phyloP scores from a whole-genome alignment of 2,888 invertebrate genomes.

The Hydrotaea cyrtoneurina region DNA sequence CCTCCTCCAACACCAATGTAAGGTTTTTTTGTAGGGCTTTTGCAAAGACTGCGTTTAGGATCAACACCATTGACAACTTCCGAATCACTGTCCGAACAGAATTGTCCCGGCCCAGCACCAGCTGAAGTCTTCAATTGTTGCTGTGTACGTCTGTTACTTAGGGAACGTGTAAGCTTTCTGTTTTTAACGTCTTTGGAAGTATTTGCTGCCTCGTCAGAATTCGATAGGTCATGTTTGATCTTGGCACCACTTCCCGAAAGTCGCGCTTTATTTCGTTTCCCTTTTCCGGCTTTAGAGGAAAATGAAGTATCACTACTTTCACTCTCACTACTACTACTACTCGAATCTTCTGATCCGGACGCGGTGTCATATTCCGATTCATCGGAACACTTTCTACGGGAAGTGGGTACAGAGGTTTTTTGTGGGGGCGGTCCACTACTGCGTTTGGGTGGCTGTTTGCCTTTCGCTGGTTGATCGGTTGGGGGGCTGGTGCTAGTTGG shows the following conservation, averaged over 20 bases:
- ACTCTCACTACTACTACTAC: conserved; percentile 79
- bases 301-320: conserved; percentile 66
- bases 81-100: conserved; percentile 77
- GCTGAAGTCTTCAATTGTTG: conserved; percentile 81
- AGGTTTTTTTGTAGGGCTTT: conserved; percentile 85
- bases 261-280: conserved; percentile 44
- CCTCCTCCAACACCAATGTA: conserved; percentile 69
- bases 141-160: conserved; percentile 86
- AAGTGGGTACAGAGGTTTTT: not conserved
- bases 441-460: conserved; percentile 53
- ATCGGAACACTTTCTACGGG: conserved; percentile 60
- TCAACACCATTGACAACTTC: conserved; percentile 78
- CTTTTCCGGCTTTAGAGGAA: conserved; percentile 56
- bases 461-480: conserved; percentile 40
- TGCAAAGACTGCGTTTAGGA: conserved; percentile 82
- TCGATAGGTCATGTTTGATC: conserved; percentile 52
- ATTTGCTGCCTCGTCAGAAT: conserved; percentile 74
- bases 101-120: conserved; percentile 75
- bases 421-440: conserved; percentile 34
- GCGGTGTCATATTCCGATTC: conserved; percentile 65
- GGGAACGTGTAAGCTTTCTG: conserved; percentile 86
- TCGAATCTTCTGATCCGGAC: conserved; percentile 72
- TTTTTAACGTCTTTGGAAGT: conserved; percentile 72
- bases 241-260: conserved; percentile 29
- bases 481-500: not conserved